Percentiles rank a stretch among this genome's conserved stretches.
These are phyloP conservation scores for Hyperoodon ampullatus DNA, from an alignment of 2,113 vertebrate species.

Conservation along the genomic window DNA sequence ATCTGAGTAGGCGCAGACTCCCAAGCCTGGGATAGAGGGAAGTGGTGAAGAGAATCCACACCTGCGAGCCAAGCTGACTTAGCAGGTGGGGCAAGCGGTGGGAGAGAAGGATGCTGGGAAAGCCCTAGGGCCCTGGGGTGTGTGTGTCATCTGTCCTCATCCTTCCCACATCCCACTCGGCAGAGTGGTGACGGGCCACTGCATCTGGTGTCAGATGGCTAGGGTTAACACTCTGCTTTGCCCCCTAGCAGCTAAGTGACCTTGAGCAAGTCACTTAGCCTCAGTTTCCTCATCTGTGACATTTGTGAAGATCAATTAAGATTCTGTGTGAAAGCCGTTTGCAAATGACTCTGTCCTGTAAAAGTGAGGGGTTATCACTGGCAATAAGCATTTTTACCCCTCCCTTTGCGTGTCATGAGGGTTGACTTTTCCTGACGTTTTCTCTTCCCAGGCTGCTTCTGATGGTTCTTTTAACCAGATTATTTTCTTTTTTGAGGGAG, in stretches of 20 bases:
- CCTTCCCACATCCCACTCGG: not conserved
- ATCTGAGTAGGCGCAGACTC: slow-evolving; percentile 55
- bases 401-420: not conserved
- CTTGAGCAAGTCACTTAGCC: not conserved
- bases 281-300: not conserved
- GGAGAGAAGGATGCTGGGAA: not conserved
- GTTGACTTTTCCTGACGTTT: not conserved
- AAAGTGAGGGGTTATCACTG: not conserved
- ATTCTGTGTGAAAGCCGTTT: not conserved
- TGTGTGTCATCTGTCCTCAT: accelerated
- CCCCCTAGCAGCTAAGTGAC: not conserved
- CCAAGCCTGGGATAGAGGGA: not conserved
- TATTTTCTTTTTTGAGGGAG: slow-evolving; percentile 15
- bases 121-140: accelerated
- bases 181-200: too few species aligned
- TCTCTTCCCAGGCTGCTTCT: not conserved
- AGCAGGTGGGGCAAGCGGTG: not conserved
- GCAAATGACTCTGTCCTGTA: not conserved
- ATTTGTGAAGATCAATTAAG: not conserved
- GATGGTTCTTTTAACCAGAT: slow-evolving; percentile 28
- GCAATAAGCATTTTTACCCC: not conserved
- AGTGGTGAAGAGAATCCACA: not conserved
- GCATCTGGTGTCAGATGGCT: not conserved
- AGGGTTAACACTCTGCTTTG: not conserved
- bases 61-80: not conserved